Conservation (phyloP, 2,797 vertebrate genomes). For the Platalea minor region DNA sequence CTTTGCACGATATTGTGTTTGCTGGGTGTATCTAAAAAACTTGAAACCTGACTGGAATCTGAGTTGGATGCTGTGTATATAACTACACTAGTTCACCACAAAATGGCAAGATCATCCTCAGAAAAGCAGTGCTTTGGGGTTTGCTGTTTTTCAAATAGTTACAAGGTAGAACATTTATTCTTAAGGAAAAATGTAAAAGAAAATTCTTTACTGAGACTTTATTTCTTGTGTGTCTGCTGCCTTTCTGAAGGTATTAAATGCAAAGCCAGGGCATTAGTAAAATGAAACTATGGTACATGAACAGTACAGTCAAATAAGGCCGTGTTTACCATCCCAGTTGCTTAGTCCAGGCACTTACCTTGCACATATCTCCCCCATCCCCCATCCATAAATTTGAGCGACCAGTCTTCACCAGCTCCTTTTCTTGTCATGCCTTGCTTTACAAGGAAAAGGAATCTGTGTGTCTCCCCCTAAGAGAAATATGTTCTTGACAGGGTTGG, state of each 20-base stretch:
- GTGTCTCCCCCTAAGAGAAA: background rate
- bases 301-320: background rate
- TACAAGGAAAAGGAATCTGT: background rate
- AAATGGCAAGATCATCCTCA: background rate
- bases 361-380: rapidly evolving
- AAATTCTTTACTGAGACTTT: background rate
- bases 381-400: background rate
- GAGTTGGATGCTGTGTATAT: background rate
- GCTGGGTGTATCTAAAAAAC: background rate
- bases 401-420: background rate
- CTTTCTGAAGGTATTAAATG: background rate
- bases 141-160: background rate
- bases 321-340: background rate
- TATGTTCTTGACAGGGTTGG: background rate
- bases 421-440: background rate
- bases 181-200: background rate
- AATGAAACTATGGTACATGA: background rate
- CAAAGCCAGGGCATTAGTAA: background rate
- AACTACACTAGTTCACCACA: background rate
- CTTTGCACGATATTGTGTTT: background rate
- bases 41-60: background rate
- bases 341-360: background rate
- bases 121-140: background rate
- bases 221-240: background rate
- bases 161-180: background rate